phyloP scores from a whole-genome alignment of 1,140 invertebrate genomes.

The Chironomus tepperi region DNA sequence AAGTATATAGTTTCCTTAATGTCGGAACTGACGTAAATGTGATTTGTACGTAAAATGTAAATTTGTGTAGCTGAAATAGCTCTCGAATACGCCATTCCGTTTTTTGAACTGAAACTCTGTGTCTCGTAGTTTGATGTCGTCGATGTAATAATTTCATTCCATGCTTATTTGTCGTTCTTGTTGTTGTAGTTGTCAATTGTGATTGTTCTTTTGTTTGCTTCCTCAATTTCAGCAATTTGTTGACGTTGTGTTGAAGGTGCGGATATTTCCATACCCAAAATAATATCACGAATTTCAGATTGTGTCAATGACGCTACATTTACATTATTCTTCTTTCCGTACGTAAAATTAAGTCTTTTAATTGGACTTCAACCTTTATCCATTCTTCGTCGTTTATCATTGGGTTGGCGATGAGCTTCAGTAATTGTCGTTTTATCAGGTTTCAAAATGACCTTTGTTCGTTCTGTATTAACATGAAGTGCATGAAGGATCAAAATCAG shows the following conservation, averaged over 20 bases:
- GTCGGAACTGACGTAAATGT: constrained; percentile 98
- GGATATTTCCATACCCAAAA: constrained; percentile 99
- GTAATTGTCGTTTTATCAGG: constrained; percentile 99
- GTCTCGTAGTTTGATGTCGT: constrained; percentile 99
- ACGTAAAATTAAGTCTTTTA: constrained; percentile 98
- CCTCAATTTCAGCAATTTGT: constrained; percentile 99
- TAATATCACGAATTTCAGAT: constrained; percentile 98
- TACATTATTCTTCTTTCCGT: constrained; percentile 99
- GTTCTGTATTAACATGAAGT: constrained; percentile 97
- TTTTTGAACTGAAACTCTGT: constrained; percentile 92
- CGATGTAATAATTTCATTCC: constrained; percentile 99
- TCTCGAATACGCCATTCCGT: constrained; percentile 97
- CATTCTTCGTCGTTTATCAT: constrained; percentile 94
- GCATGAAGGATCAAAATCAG: constrained; percentile 94
- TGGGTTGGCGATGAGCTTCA: constrained; percentile 98
- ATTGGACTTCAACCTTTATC: constrained; percentile 97
- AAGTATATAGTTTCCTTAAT: constrained; percentile 98
- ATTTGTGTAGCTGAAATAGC: constrained; percentile 98
- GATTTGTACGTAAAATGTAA: constrained; percentile 96
- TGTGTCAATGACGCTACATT: constrained; percentile 98
- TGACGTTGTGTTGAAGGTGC: constrained; percentile 97
- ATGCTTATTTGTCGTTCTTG: constrained; percentile 97
- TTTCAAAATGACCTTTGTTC: constrained; percentile 96
- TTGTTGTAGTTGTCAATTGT: constrained; percentile 95
- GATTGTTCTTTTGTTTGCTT: constrained; percentile 99